Evolutionary conservation across 2,113 vertebrate genomes (phyloP), one percentile per base, ranked within the genome.

Genomic region (Tychaedon coryphoeus): DNA sequence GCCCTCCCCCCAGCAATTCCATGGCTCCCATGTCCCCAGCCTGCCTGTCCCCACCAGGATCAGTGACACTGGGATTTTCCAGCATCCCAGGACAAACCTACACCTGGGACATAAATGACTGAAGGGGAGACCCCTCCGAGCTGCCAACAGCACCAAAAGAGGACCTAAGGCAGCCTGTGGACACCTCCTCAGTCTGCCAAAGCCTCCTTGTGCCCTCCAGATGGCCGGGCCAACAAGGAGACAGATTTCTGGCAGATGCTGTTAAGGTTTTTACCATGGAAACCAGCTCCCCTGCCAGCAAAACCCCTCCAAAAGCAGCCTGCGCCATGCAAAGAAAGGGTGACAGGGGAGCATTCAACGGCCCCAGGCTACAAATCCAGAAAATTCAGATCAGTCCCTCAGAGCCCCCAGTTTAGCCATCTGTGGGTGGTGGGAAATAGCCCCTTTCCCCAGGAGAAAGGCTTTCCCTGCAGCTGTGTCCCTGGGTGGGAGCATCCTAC

Each of bases 181-280:
- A 29, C 71, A 75, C 51, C 56, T 85, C 25, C 18, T 73, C 5
- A 1, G 38, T 64, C 79, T 4, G 22, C 58, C 56, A 92, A 85
- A 86, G 58, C 42, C 67, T 88, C 74, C 54, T 31, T 54, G 51
- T 10, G 18, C 76, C 86, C 60, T 93, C 88, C 93, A 94, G 94
- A 95, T 92, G 88, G 93, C 43, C 1, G 0, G 67, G 72, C 56
- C 85, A 91, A 83, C 5, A 1, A 66, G 51, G 48, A 70, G 75
- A 86, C 0, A 1, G 73, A 93, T 86, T 93, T 92, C 88, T 95
- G 91, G 95, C 95, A 96, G 72, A 78, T 65, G 66, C 38, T 79
- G 70, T 62, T 75, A 91, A 90, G 79, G 61, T 86, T 93, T 94
- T 95, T 61, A 64, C 92, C 90, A 90, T 48, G 82, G 94, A 90